Base-by-base conservation (phyloP, 2,113 vertebrate genomes). In the Eidolon helvum region DNA sequence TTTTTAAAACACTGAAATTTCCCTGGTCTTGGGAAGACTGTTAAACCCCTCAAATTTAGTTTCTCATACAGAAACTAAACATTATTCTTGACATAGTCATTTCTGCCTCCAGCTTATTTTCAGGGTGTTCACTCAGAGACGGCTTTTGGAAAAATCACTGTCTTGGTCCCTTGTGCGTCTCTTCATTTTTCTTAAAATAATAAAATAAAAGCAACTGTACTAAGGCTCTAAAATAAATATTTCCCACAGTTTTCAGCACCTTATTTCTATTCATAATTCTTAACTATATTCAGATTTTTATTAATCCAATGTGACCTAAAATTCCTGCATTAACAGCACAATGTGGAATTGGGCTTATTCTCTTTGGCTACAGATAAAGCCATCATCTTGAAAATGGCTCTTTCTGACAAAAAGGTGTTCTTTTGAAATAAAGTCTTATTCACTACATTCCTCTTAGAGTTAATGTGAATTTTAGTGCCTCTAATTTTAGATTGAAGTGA, bases 401-500 rank as follows among this genome's bases (percentile, higher is more conserved):
- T 99, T 99, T 99, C 99, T 99, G 99, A 99, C 99, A 99, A 99
- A 98, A 99, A 99, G 98, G 99, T 99, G 99, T 99, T 99, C 99
- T 99, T 99, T 99, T 98, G 98, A 99, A 99, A 99, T 99, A 99
- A 99, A 99, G 99, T 99, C 99, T 98, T 99, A 99, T 99, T 99
- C 99, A 99, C 99, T 99, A 98, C 98, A 99, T 99, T 98, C 98
- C 98, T 99, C 98, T 99, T 99, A 98, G 98, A 98, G 99, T 99
- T 99, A 99, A 99, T 99, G 99, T 98, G 99, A 99, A 99, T 99
- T 99, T 99, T 99, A 99, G 99, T 99, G 99, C 99, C 98, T 99
- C 99, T 99, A 99, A 99, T 99, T 99, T 99, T 99, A 99, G 99
- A 99, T 99, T 99, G 99, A 99, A 99, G 99, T 98, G 98, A 98